Percentiles rank a stretch among this genome's conserved stretches.
Evolutionary conservation across 2,888 invertebrate genomes (phyloP).

Genomic region (Chamaedrilus cognettii): DNA sequence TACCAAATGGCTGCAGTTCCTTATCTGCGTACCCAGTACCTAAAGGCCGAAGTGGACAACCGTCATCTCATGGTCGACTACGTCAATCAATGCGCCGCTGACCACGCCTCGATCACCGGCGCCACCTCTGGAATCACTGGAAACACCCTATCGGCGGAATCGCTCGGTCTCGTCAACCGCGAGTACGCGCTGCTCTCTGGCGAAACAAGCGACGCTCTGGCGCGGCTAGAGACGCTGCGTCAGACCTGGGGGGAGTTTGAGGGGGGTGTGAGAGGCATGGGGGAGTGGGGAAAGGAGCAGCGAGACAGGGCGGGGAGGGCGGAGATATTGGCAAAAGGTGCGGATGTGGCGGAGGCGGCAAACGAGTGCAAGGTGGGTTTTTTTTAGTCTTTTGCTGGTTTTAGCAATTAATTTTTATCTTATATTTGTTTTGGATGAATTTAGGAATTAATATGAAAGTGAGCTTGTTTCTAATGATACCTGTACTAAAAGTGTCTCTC

Average conservation of each 20-base stretch:
- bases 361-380: slow-evolving; percentile 46
- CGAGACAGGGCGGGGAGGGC: slow-evolving; percentile 48
- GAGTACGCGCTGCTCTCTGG: slow-evolving; percentile 47
- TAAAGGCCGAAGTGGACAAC: slow-evolving; percentile 53
- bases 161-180: slow-evolving; percentile 48
- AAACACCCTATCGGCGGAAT: slow-evolving; percentile 53
- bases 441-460: no score
- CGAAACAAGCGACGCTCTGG: slow-evolving; percentile 45
- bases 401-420: background rate
- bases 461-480: no score
- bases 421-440: no score
- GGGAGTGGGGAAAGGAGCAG: slow-evolving; percentile 50
- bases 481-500: no score
- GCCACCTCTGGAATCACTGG: slow-evolving; percentile 40
- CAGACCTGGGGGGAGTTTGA: slow-evolving; percentile 53
- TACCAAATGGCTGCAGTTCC: no score
- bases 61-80: slow-evolving; percentile 55
- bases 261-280: slow-evolving; percentile 40
- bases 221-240: slow-evolving; percentile 37
- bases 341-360: slow-evolving; percentile 50
- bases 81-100: slow-evolving; percentile 47
- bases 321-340: slow-evolving; percentile 49
- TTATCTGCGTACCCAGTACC: no score
- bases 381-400: background rate
- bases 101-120: slow-evolving; percentile 31